Conservation (phyloP, 2,888 invertebrate species). For the Phengaris arion region DNA sequence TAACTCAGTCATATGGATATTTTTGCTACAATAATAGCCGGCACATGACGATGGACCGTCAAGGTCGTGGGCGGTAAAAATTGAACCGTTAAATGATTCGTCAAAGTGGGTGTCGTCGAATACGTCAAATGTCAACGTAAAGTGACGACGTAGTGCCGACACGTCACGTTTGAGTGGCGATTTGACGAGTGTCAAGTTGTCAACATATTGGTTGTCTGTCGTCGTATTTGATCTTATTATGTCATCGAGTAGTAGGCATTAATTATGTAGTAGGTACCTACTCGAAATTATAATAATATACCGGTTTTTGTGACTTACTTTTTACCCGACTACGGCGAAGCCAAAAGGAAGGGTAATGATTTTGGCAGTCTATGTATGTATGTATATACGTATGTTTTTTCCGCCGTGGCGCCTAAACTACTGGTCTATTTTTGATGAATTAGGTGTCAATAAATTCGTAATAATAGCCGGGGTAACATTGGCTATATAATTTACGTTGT, state of each 20-base stretch:
- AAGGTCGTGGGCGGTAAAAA: neutral
- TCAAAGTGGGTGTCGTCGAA: conserved; percentile 1
- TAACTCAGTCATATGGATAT: neutral
- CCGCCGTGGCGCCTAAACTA: too few relatives aligned
- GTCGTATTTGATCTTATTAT: neutral
- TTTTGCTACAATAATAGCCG: neutral
- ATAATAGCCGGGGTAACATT: too few relatives aligned
- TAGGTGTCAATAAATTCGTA: too few relatives aligned
- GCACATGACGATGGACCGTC: neutral
- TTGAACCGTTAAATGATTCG: neutral
- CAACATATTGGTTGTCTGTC: neutral
- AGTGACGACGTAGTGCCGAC: neutral
- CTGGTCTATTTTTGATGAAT: too few relatives aligned
- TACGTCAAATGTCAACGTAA: conserved; percentile 15
- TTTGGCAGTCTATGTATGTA: too few relatives aligned
- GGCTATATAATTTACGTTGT: too few relatives aligned
- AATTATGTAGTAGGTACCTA: too few relatives aligned
- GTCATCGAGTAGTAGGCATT: neutral
- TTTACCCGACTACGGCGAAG: too few relatives aligned
- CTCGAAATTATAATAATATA: too few relatives aligned
- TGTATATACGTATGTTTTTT: too few relatives aligned
- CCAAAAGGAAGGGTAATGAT: too few relatives aligned
- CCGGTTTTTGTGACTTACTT: too few relatives aligned
- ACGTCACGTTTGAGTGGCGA: neutral
- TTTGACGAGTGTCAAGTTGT: neutral